Base-by-base conservation (phyloP, 2,888 invertebrate species). In the Bruchidius siliquastri region DNA sequence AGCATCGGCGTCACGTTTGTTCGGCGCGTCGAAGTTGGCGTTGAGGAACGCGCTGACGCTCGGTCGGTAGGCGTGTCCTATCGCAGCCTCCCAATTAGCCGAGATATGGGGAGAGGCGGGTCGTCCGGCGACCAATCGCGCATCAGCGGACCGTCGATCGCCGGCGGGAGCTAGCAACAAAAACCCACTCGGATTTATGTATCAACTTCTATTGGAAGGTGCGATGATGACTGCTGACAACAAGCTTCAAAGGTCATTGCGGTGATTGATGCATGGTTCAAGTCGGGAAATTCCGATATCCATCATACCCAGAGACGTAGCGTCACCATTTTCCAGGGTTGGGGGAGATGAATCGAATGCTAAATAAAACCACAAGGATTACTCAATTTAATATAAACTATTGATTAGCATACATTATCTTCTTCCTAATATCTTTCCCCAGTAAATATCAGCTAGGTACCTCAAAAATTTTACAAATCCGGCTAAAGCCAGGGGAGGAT, bases 71-170 rank as follows among this genome's bases (percentile, higher is more conserved):
- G 83, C 83, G 83, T 81, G 81, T 22, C 71, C 32, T 72, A 76
- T 74, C 80, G 72, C 84, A 81, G 83, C 82, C 80, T 84, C 84
- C 79, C 85, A 82, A 83, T 82, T 83, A 82, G 80, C 78, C 78
- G 80, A 72, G 76, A 77, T 32, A 73, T 73, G 76, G 73, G 68
- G 79, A 82, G 82, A 82, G 83, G 83, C 83, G 83, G 81, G 80
- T 79, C 83, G 71, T 75, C 70, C 75, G 74, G 71, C 78, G 76
- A 74, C 82, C 83, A 83, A 83, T 83, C 80, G 69, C 22, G 21
- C 69, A 26, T 49, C 49, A 69, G 21, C 69, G 69, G 69, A 69
- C 26, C 69, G 49, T 49, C 49, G 49, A 49, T 49, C 8, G 49
- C 49, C 49, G 49, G 10, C 49, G 13, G 8, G 4, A 30, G 8